A percentile compares a stretch with the other conserved stretches of the same genome.
phyloP scores from a whole-genome alignment of 2,888 invertebrate genomes.

The Vanessa cardui region DNA sequence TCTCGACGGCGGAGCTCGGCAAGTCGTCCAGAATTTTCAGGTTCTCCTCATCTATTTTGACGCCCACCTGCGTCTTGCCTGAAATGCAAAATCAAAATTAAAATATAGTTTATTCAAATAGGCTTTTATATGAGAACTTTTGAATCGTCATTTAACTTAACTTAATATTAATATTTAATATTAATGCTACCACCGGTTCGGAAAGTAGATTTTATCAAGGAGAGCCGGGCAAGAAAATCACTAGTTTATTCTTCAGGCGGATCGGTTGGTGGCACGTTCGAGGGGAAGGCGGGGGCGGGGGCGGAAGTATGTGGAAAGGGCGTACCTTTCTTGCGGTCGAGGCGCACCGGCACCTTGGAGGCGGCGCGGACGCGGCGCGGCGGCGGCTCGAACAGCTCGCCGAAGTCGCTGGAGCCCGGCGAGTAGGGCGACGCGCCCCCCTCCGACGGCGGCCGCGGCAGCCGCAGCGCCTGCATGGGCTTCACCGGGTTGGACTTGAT shows the following conservation, averaged over 20 bases:
- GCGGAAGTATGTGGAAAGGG: not conserved
- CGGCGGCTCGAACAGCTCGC: constrained; percentile 93
- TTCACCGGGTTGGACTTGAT: constrained; percentile 84
- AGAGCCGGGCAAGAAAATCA: too few relatives aligned
- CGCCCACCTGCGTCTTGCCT: constrained; percentile 85
- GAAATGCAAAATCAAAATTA: too few relatives aligned
- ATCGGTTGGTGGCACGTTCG: not conserved
- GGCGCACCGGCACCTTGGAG: constrained; percentile 90
- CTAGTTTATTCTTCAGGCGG: too few relatives aligned
- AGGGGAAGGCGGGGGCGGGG: not conserved
- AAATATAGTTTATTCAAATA: too few relatives aligned
- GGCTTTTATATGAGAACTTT: too few relatives aligned
- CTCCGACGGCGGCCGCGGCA: constrained; percentile 67
- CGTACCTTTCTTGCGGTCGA: constrained; percentile 73
- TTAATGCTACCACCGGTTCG: too few relatives aligned
- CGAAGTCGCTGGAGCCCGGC: constrained; percentile 94
- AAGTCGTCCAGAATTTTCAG: constrained; percentile 93
- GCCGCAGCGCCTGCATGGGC: constrained; percentile 69
- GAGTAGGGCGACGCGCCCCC: constrained; percentile 91
- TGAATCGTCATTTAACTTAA: too few relatives aligned
- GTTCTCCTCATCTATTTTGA: constrained; percentile 90
- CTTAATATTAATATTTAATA: too few relatives aligned
- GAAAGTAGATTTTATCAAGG: too few relatives aligned
- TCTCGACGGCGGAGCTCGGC: constrained; percentile 95
- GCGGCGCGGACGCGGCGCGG: constrained; percentile 85